Evolutionary conservation across 2,888 invertebrate species (phyloP), one percentile per base, ranked within the genome.

Genomic region (Boloria euphrosyne): DNA sequence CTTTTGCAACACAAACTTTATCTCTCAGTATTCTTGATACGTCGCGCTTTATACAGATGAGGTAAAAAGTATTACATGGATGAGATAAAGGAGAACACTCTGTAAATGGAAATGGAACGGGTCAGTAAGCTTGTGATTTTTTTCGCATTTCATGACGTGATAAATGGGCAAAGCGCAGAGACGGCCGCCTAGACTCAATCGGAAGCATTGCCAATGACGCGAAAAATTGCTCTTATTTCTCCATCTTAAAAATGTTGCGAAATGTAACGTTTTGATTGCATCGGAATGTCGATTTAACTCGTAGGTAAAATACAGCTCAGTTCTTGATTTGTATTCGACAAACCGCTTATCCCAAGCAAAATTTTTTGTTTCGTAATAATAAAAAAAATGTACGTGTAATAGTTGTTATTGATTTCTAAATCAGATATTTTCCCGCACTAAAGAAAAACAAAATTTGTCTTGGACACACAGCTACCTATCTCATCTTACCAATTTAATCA

Each of bases 61-160:
- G 77, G 78, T 79, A 78, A 80, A 80, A 76, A 77, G 80, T 79
- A 83, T 84, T 83, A 82, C 80, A 84, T 80, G 82, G 82, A 80
- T 80, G 82, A 86, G 84, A 85, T 87, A 84, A 86, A 81, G 79
- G 77, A 80, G 81, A 84, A 84, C 79, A 80, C 81, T 82, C 78
- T 80, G 86, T 84, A 87, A 88, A 89, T 88, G 85, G 86, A 86
- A 88, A 87, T 85, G 84, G 80, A 83, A 82, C 88, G 87, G 89
- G 86, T 88, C 87, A 89, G 84, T 84, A 81, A 81, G 77, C 78
- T 74, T 73, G 83, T 81, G 85, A 85, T 75, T 76, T 86, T 85
- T 85, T 85, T 82, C 82, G 78, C 82, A 76, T 83, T 81, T 80
- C 84, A 79, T 81, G 84, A 78, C 83, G 85, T 89, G 90, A 89